phyloP scores from a whole-genome alignment of 2,113 vertebrate genomes.

The Smithornis capensis region DNA sequence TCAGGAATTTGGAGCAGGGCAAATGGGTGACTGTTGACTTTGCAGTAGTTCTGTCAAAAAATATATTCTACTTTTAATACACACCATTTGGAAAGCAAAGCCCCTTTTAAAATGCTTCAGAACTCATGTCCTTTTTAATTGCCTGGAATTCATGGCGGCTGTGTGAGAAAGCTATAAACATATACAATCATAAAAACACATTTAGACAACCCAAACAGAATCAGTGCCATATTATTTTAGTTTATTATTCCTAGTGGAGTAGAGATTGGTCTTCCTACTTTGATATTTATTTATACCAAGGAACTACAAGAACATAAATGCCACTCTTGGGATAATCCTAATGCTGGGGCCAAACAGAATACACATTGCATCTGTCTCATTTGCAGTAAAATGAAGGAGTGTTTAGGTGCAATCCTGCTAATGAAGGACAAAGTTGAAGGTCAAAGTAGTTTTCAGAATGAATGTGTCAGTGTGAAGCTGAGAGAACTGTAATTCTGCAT shows the following conservation, averaged over 20 bases:
- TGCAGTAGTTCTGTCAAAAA: conserved; percentile 20
- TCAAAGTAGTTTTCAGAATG: conserved; percentile 61
- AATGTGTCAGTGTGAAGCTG: background rate
- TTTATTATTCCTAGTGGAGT: conserved; percentile 79
- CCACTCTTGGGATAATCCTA: conserved; percentile 75
- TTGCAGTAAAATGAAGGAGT: conserved; percentile 66
- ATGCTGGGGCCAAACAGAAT: conserved; percentile 56
- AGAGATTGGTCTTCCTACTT: conserved; percentile 72
- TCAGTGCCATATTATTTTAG: conserved; percentile 79
- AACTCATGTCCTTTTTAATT: conserved; percentile 75
- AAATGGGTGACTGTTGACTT: conserved; percentile 14
- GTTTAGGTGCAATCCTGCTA: conserved; percentile 62
- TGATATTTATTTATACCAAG: conserved; percentile 80
- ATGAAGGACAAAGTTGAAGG: conserved; percentile 77
- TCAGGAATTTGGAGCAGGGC: conserved; percentile 7
- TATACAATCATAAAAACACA: conserved; percentile 78
- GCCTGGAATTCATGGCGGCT: conserved; percentile 75
- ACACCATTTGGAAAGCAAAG: conserved; percentile 59
- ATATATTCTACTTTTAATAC: conserved; percentile 42
- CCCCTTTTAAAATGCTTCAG: conserved; percentile 64
- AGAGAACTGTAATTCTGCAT: conserved; percentile 2
- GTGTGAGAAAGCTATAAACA: conserved; percentile 74
- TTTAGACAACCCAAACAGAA: conserved; percentile 78
- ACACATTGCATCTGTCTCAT: conserved; percentile 69
- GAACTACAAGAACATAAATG: conserved; percentile 76